Base-by-base conservation (phyloP, 2,113 vertebrate genomes). In the Glaucidium brasilianum region DNA sequence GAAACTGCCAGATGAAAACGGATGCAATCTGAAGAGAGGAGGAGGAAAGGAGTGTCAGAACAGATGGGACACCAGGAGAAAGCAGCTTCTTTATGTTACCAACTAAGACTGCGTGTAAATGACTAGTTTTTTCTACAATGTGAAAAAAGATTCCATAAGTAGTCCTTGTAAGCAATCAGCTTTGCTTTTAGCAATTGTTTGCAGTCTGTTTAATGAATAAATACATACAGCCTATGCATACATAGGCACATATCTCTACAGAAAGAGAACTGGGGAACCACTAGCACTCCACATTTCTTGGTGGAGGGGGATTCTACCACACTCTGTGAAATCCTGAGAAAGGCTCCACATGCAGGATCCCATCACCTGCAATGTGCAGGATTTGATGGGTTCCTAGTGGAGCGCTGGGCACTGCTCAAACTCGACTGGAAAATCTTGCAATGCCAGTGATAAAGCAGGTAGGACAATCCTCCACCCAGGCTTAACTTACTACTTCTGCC, bases 81-180 rank as follows among this genome's bases (percentile, higher is more conserved):
- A 94, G 60, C 66, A 85, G 53, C 60, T 91, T 60, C 80, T 91
- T 94, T 93, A 56, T 58, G 52, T 50, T 96, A 76, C 55, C 47
- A 71, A 1, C 37, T 53, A 49, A 91, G 77, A 59, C 15, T 39
- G 20, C 34, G 62, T 82, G 50, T 64, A 91, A 90, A 85, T 59
- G 29, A 15, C 37, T 84, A 30, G 16, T 71, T 96, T 55, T 34
- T 79, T 79, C 76, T 52, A 63, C 26, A 80, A 3, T 2, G 17
- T 34, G 64, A 53, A 75, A 85, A 91, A 81, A 17, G 13, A 4
- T 45, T 85, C 69, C 19, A 2, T 35, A 76, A 85, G 60, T 2
- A 66, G n/a, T 35, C 26, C 39, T 37, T 53, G 34, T 43, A 91
- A 39, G n/a, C 2, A 2, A 68, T 27, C 25, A 23, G 21, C 75